These are phyloP conservation scores for Sus cebifrons DNA, from an alignment of 2,797 vertebrate genomes.

Conservation along the genomic window DNA sequence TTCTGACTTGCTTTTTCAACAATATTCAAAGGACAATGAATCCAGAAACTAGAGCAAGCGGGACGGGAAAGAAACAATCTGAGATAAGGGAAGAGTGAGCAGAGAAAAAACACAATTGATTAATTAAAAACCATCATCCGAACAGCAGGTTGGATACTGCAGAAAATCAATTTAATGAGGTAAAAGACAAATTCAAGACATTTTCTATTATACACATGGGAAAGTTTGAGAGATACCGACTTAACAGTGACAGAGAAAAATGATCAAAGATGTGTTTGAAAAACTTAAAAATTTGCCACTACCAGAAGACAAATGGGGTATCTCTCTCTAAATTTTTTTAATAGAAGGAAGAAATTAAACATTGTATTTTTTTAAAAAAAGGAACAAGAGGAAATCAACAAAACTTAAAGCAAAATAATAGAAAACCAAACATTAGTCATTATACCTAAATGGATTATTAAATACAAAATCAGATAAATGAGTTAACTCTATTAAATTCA, in stretches of 20 bases:
- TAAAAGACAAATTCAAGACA: constrained; percentile 81
- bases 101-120: constrained; percentile 75
- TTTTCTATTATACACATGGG: constrained; percentile 77
- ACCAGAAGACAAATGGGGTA: background rate
- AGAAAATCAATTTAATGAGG: constrained; percentile 84
- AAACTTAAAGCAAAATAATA: background rate
- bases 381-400: background rate
- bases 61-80: background rate
- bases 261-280: constrained; percentile 46
- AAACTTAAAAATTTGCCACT: constrained; percentile 43
- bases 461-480: background rate
- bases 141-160: constrained; percentile 75
- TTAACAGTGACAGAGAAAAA: constrained; percentile 66
- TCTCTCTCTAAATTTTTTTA: constrained; percentile 55
- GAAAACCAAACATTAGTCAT: background rate
- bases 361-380: background rate
- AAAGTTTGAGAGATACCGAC: constrained; percentile 69
- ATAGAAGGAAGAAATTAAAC: constrained; percentile 52
- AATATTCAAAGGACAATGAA: constrained; percentile 20
- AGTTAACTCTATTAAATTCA: background rate
- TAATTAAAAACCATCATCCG: constrained; percentile 80
- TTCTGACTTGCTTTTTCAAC: constrained; percentile 46
- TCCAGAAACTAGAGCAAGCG: background rate
- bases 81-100: constrained; percentile 59
- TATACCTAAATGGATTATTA: constrained; percentile 5